Base-by-base conservation (phyloP, 1,140 invertebrate species). In the Anastatus disparis region DNA sequence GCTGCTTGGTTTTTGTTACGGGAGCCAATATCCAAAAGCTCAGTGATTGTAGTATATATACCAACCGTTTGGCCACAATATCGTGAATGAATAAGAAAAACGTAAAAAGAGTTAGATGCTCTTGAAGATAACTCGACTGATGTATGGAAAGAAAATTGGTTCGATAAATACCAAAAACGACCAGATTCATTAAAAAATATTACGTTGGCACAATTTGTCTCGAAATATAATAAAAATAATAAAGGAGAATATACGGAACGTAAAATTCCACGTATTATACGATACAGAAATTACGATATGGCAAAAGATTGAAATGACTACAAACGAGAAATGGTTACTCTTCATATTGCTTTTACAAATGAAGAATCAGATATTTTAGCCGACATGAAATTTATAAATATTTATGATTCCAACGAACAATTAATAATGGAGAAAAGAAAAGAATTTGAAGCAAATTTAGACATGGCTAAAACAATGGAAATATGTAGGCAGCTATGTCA, bases 1-100 rank as follows among this genome's bases (percentile, higher is more conserved):
- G 84, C 82, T 62, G 84, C 83, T 53, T 85, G 83, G 82, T 85
- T 80, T 78, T 44, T 84, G n/a, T 59, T 80, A 63, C 38, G 71
- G 2, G 62, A 75, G 42, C 74, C 72, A 26, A 78, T 79, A 74
- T 73, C 66, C 15, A 76, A 76, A 74, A 24, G 15, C 17, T 79
- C 73, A 12, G 24, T 53, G 8, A 15, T 26, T 6, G 55, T 74
- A 53, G 68, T 71, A n/a, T 74, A 74, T 65, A 84, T 85, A 3
- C 78, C 78, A 31, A 86, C 84, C 24, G 69, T 79, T 8, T 81
- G 78, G 78, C 81, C 81, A 12, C 72, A 71, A 1, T 58, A 77
- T 50, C 72, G 85, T 73, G 76, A 81, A 76, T 31, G 79, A 13
- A 71, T 79, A 38, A 65, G 40, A 71, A 76, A 78, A 73, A 75